A percentile compares a stretch with the other conserved stretches of the same genome.
These are phyloP conservation scores for Noctuana brunneofusca DNA, from an alignment of 2,888 invertebrate genomes.

Conservation along the genomic window DNA sequence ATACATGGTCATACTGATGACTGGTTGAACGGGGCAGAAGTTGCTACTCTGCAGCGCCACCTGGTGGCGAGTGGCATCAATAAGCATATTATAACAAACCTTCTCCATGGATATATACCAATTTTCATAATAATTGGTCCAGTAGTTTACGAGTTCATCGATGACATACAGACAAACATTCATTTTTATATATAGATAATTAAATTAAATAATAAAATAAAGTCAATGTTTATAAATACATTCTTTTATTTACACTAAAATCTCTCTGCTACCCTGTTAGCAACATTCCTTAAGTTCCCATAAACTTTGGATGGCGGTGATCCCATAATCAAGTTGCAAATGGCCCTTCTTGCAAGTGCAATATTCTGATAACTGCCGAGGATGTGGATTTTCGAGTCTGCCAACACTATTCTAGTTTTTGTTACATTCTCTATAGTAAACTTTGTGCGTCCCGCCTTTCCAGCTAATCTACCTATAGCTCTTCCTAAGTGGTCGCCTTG, in stretches of 20 bases:
- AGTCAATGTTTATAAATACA: slow-evolving; percentile 49
- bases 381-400: slow-evolving; percentile 98
- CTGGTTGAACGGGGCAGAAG: too few relatives aligned
- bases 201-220: slow-evolving; percentile 5
- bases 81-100: too few relatives aligned
- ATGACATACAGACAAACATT: too few relatives aligned
- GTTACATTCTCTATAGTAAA: slow-evolving; percentile 99
- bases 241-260: slow-evolving; percentile 75
- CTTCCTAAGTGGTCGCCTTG: slow-evolving; percentile 97
- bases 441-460: slow-evolving; percentile 98
- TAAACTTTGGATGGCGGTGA: slow-evolving; percentile 99
- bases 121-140: too few relatives aligned
- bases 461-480: slow-evolving; percentile 98
- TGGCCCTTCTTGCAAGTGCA: slow-evolving; percentile 94
- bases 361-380: slow-evolving; percentile 99
- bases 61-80: too few relatives aligned
- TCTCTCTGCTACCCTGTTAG: slow-evolving; percentile 91
- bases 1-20: too few relatives aligned
- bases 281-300: slow-evolving; percentile 94
- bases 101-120: too few relatives aligned
- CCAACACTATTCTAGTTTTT: slow-evolving; percentile 98
- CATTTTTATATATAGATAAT: too few relatives aligned
- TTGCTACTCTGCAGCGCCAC: too few relatives aligned
- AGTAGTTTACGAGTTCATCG: too few relatives aligned
- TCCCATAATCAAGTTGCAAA: slow-evolving; percentile 98